Evolutionary conservation across 2,797 vertebrate genomes (phyloP).

Genomic region (Mallotus villosus): DNA sequence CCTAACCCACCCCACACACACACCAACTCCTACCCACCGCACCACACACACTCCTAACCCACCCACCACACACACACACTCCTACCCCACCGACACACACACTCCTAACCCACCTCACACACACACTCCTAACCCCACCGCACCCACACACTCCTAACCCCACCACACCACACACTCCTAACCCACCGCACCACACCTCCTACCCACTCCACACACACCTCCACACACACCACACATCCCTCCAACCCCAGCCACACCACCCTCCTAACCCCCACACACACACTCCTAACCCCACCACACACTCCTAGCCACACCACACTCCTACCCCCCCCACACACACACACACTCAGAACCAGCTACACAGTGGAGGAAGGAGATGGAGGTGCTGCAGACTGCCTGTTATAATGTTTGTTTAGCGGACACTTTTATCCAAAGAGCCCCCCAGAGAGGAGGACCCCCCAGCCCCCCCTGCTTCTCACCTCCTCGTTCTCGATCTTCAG

Average conservation of each 20-base stretch:
- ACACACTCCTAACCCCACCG: background rate
- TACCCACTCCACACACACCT: background rate
- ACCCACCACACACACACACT: slow-evolving; percentile 13
- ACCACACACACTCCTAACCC: too few species aligned
- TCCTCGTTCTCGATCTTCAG: slow-evolving; percentile 99
- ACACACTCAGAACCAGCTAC: background rate
- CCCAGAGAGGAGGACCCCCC: too few species aligned
- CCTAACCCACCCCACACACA: background rate
- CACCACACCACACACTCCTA: too few species aligned
- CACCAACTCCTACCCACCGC: too few species aligned
- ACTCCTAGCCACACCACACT: background rate
- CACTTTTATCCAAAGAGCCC: too few species aligned
- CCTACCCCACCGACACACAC: too few species aligned
- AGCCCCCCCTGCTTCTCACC: slow-evolving; percentile 71
- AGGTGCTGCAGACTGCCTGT: too few species aligned
- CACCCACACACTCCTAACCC: background rate
- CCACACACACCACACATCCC: background rate
- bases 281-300: background rate
- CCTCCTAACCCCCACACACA: background rate
- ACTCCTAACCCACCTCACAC: too few species aligned
- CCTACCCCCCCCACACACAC: background rate
- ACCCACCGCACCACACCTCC: too few species aligned
- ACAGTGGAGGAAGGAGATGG: too few species aligned
- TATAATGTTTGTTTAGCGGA: too few species aligned
- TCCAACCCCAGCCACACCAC: background rate